Conservation (phyloP, 2,888 invertebrate species). For the Erynnis tages region DNA sequence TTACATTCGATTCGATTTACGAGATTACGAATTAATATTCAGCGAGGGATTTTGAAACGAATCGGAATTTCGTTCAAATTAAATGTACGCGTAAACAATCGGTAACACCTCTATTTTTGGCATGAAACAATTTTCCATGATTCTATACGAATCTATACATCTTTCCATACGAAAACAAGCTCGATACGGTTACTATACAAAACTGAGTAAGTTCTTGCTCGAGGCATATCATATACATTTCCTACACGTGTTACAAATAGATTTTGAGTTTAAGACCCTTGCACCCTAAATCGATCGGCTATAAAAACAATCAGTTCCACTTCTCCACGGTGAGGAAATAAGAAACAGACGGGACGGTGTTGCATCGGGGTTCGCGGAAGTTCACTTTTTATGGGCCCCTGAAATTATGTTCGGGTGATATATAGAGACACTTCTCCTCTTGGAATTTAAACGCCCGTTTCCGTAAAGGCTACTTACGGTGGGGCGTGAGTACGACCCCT, state of each 20-base stretch:
- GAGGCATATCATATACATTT: conserved; percentile 34
- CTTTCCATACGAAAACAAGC: too few relatives aligned
- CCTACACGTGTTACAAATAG: conserved; percentile 61
- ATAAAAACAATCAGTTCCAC: conserved; percentile 76
- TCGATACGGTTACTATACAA: too few relatives aligned
- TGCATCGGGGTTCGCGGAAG: conserved; percentile 51
- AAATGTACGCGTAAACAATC: background rate
- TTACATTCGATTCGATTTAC: conserved; percentile 29
- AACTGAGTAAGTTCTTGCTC: background rate
- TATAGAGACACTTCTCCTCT: conserved; percentile 69
- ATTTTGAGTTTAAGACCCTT: conserved; percentile 58
- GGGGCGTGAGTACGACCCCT: conserved; percentile 67
- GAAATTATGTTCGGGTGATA: conserved; percentile 73
- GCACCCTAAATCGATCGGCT: conserved; percentile 46
- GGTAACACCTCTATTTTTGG: too few relatives aligned
- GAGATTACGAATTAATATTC: conserved; percentile 35
- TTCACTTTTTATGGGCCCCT: conserved; percentile 71
- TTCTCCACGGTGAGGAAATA: conserved; percentile 59
- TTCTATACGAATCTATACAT: too few relatives aligned
- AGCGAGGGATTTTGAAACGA: conserved; percentile 24
- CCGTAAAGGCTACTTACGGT: conserved; percentile 69
- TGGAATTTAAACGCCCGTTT: conserved; percentile 75
- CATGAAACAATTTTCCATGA: too few relatives aligned
- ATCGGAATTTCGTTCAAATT: conserved; percentile 15
- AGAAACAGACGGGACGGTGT: conserved; percentile 61